Evolutionary conservation across 2,888 invertebrate genomes (phyloP).

Genomic region (Rotaria socialis): DNA sequence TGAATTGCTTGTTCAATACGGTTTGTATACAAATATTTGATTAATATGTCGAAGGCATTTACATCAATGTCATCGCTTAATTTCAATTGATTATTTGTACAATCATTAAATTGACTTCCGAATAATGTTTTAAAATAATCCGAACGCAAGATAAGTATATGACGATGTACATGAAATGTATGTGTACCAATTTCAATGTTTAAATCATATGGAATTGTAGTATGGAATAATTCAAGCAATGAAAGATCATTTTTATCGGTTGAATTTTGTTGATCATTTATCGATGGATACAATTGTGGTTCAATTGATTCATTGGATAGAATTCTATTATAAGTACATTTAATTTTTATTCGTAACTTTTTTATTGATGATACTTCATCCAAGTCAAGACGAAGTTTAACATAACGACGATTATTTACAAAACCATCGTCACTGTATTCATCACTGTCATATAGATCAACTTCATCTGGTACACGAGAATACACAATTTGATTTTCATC

Average conservation of each 20-base stretch:
- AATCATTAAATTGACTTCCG: constrained; percentile 16
- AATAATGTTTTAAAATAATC: constrained; percentile 36
- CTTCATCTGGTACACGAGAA: constrained; percentile 8
- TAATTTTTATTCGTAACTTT: constrained; percentile 32
- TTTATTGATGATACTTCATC: constrained; percentile 27
- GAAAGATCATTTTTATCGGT: not conserved
- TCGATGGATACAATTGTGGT: not conserved
- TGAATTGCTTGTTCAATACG: not conserved
- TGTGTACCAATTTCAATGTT: constrained; percentile 34
- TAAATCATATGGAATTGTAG: constrained; percentile 5
- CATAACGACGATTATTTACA: constrained; percentile 1
- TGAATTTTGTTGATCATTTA: not conserved
- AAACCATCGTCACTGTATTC: constrained; percentile 9
- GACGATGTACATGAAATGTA: not conserved
- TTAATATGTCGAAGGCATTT: not conserved
- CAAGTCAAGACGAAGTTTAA: constrained; percentile 6
- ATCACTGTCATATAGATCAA: constrained; percentile 33
- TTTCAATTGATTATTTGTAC: not conserved
- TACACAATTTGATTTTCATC: constrained; percentile 33
- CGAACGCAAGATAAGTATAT: constrained; percentile 16
- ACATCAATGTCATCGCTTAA: constrained; percentile 24
- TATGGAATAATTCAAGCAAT: not conserved
- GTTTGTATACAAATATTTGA: constrained; percentile 2
- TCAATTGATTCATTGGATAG: not conserved
- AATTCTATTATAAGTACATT: constrained; percentile 25